phyloP scores from a whole-genome alignment of 2,113 vertebrate genomes.

The Phodopus roborovskii region DNA sequence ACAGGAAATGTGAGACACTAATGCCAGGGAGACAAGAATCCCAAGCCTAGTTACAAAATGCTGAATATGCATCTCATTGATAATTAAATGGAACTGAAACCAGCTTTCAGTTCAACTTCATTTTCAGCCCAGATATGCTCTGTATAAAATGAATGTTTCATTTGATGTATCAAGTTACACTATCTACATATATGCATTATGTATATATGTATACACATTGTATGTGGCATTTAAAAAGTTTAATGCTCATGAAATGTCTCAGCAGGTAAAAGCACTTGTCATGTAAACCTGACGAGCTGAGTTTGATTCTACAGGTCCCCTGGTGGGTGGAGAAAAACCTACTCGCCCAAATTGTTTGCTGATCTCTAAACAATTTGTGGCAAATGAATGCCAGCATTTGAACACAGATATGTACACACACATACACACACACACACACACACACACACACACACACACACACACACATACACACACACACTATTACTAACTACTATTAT shows the following conservation, averaged over 20 bases:
- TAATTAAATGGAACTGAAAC: constrained; percentile 36
- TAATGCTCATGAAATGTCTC: background rate
- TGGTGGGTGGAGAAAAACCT: no score
- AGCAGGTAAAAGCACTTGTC: background rate
- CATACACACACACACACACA: background rate
- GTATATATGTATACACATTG: fast-evolving
- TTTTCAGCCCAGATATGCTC: background rate
- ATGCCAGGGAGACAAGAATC: background rate
- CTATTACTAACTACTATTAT: background rate
- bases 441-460: background rate
- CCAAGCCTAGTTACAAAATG: background rate
- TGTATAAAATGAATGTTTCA: constrained; percentile 11
- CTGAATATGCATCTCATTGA: constrained; percentile 5
- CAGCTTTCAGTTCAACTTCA: background rate
- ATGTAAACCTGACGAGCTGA: background rate
- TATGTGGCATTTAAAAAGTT: background rate
- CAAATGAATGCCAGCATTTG: background rate
- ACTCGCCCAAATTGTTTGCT: background rate
- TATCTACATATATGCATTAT: background rate
- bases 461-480: background rate
- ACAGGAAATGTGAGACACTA: background rate
- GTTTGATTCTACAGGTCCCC: background rate
- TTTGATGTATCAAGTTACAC: constrained; percentile 10
- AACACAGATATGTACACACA: background rate
- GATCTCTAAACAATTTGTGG: background rate